Base-by-base conservation (phyloP, 2,888 invertebrate genomes). In the Glyphotaelius pellucidus region DNA sequence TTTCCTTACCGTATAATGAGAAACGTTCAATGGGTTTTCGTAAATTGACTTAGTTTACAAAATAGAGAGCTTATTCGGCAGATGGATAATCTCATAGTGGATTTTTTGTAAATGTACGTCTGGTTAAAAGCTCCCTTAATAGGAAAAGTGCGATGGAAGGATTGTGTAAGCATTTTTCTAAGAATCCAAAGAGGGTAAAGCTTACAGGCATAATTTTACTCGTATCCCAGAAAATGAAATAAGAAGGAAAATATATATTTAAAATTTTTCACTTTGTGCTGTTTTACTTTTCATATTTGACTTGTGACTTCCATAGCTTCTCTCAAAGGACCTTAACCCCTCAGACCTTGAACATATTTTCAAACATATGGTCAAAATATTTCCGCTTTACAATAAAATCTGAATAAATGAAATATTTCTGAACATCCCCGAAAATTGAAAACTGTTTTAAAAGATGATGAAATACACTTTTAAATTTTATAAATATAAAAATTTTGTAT, bases 11-110 rank as follows among this genome's bases (percentile, higher is more conserved):
- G 25, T n/a, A 32, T 83, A 83, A 83, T 19, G 25, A 83, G 83
- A 38, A 35, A 83, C 35, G 25, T 83, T 83, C 9, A 25, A 83
- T 32, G 25, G 67, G 67, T 67, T 67, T 67, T 25, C 25, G 67
- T 67, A 67, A 67, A 67, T 67, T 67, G 67, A 67, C 67, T 67
- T 67, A 67, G 67, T 67, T 67, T 67, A 67, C 67, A 67, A 67
- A 67, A 67, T 67, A 67, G 67, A 67, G 67, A n/a, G 67, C 67
- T 67, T 67, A 67, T 67, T n/a, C n/a, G 25, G 11, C 9, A 67
- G 67, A 67, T 67, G 67, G 67, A 67, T 67, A 67, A 67, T 67
- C 67, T 67, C 67, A 67, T 67, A 67, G 67, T n/a, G 67, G 67
- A 25, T 67, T 67, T 67, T 67, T 67, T 67, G 67, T 25, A 67